Evolutionary conservation across 2,113 vertebrate genomes (phyloP).

Genomic region (Pluvianellus socialis): DNA sequence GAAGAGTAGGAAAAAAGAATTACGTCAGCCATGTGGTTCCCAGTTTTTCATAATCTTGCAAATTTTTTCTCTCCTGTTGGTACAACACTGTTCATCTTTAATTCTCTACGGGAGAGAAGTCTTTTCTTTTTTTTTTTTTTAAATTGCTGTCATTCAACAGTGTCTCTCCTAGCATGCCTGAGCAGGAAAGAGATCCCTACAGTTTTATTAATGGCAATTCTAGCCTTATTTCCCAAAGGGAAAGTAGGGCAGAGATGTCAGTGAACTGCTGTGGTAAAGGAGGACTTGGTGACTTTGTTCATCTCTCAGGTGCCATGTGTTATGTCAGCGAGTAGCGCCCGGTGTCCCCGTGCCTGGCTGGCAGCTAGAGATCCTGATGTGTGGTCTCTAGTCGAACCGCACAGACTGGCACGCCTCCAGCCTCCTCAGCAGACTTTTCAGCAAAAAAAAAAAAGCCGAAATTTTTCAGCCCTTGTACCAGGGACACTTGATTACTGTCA

Average conservation of each 20-base stretch:
- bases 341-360: neutral
- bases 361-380: neutral
- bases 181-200: neutral
- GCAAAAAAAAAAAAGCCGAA: neutral
- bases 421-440: neutral
- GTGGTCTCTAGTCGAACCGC: neutral
- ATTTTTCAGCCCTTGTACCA: neutral
- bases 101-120: neutral
- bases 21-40: neutral
- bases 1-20: neutral
- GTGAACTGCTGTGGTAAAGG: neutral
- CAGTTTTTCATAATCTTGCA: neutral
- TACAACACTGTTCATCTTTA: neutral
- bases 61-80: neutral
- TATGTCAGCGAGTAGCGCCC: neutral
- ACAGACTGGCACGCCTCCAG: neutral
- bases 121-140: neutral
- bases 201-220: neutral
- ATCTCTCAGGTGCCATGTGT: neutral
- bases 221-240: neutral
- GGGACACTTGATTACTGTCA: neutral
- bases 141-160: neutral
- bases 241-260: neutral
- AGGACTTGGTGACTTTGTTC: neutral
- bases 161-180: neutral